Conservation (phyloP, 2,113 vertebrate genomes). For the Entomyzon cyanotis region DNA sequence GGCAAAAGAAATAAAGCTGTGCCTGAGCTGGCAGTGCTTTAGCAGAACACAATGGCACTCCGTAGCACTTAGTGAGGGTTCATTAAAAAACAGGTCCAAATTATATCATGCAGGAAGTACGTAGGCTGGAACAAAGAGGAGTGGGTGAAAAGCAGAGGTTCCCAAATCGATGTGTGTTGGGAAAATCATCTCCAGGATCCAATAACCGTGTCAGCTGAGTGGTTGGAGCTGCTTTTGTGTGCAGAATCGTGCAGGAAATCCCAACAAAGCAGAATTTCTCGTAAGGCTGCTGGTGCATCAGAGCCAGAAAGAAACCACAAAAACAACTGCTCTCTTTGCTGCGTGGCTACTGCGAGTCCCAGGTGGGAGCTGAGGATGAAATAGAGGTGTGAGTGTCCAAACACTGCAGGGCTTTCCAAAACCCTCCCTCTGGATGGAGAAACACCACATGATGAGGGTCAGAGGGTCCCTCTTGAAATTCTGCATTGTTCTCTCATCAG, state of each 20-base stretch:
- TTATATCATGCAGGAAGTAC: conserved; percentile 20
- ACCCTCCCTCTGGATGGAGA: background rate
- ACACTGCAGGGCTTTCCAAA: background rate
- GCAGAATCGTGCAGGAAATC: conserved; percentile 51
- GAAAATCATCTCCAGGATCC: conserved; percentile 40
- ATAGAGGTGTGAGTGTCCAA: background rate
- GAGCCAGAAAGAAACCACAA: conserved; percentile 62
- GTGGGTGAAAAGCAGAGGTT: conserved; percentile 57
- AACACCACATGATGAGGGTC: background rate
- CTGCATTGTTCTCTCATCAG: conserved; percentile 28
- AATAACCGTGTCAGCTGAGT: conserved; percentile 53
- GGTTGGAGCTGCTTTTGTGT: conserved; percentile 11
- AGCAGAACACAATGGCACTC: background rate
- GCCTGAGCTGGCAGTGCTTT: background rate
- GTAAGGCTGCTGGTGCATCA: conserved; percentile 56
- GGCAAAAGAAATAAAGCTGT: background rate
- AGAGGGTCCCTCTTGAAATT: background rate
- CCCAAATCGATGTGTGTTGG: conserved; percentile 22
- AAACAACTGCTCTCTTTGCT: conserved; percentile 31
- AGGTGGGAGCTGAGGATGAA: conserved; percentile 35
- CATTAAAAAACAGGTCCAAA: background rate
- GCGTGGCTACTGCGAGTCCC: conserved; percentile 13
- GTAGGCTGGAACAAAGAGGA: conserved; percentile 30
- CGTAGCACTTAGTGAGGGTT: background rate
- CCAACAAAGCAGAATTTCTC: conserved; percentile 57